Evolutionary conservation across 2,797 vertebrate genomes (phyloP).

Genomic region (Myotis daubentonii): DNA sequence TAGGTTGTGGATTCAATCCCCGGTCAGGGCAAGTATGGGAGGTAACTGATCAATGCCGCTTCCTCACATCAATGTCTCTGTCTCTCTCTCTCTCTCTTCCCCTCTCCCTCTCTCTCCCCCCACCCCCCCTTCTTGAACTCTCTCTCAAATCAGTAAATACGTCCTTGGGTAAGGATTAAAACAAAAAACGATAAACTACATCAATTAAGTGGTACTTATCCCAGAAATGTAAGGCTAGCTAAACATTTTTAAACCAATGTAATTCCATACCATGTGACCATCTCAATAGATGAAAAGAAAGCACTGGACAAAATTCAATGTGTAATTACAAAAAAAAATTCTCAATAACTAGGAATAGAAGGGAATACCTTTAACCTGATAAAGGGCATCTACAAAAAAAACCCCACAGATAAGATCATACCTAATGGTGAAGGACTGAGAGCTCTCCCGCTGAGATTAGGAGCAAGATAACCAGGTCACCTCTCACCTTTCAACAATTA

Average conservation of each 20-base stretch:
- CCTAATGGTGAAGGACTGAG: not conserved
- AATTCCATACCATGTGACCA: not conserved
- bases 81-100: too few relatives aligned
- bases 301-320: not conserved
- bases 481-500: not conserved
- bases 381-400: not conserved
- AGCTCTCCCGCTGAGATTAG: not conserved
- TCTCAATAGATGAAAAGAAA: not conserved
- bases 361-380: not conserved
- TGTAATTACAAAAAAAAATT: not conserved
- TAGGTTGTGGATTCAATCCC: not conserved
- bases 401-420: not conserved
- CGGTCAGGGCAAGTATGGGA: not conserved
- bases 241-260: not conserved
- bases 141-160: not conserved
- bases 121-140: too few relatives aligned
- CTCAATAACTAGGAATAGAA: not conserved
- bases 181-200: not conserved
- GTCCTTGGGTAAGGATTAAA: not conserved
- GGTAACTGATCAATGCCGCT: not conserved
- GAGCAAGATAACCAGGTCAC: not conserved
- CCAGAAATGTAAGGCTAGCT: not conserved
- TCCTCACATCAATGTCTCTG: not conserved
- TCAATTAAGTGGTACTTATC: not conserved
- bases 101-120: too few relatives aligned